A percentile compares a stretch with the other conserved stretches of the same genome.
Evolutionary conservation across 2,797 vertebrate species (phyloP).

Genomic region (Rachycentron canadum): DNA sequence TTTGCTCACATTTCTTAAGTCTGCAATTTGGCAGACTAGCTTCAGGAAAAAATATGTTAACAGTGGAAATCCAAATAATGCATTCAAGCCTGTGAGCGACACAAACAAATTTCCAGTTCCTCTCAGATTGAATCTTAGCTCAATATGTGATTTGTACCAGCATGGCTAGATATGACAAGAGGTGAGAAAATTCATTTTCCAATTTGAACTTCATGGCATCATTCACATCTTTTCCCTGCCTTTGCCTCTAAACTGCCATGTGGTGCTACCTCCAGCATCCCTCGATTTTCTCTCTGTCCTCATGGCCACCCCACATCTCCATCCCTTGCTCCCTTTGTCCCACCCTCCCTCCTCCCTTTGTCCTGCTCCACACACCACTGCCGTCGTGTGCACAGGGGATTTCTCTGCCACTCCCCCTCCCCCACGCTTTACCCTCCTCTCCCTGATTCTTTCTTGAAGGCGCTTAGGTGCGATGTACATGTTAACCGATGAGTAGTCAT

Average conservation of each 20-base stretch:
- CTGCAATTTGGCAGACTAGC: conserved; percentile 27
- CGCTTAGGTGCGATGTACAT: conserved; percentile 45
- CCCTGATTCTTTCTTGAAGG: conserved; percentile 60
- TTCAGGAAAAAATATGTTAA: conserved; percentile 9
- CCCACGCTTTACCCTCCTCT: conserved; percentile 38
- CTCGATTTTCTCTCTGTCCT: conserved; percentile 17
- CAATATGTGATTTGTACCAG: background rate
- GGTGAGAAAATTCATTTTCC: conserved; percentile 1
- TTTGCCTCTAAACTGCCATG: conserved; percentile 8
- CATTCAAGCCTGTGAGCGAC: background rate
- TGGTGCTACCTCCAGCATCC: conserved; percentile 32
- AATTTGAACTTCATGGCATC: conserved; percentile 13
- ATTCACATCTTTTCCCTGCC: background rate
- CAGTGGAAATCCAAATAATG: conserved; percentile 8
- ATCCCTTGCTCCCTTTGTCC: conserved; percentile 59
- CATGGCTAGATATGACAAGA: background rate
- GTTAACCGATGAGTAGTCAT: conserved; percentile 46
- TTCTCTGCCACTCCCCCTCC: conserved; percentile 62
- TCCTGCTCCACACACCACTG: conserved; percentile 75
- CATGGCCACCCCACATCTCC: conserved; percentile 43
- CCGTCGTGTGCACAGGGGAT: conserved; percentile 53
- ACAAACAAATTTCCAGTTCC: background rate
- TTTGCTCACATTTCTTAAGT: conserved; percentile 19
- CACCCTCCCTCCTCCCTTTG: conserved; percentile 73
- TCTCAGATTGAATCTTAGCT: background rate